Evolutionary conservation across 2,797 vertebrate species (phyloP), one percentile per base, ranked within the genome.

Genomic region (Notamacropus eugenii): DNA sequence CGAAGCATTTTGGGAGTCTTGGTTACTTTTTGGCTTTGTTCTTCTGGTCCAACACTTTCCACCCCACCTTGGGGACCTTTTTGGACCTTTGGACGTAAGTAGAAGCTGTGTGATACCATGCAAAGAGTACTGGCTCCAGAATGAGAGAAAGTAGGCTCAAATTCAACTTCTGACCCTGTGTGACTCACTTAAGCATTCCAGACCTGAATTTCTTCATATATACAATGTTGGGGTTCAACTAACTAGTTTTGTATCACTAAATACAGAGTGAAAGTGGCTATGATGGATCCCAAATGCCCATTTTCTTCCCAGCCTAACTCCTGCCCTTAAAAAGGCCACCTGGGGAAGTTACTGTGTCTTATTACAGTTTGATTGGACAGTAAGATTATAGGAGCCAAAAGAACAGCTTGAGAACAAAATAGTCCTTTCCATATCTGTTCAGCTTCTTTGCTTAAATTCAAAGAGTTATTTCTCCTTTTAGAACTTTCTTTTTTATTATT

Each of bases 1-100:
- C 13, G n/a, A 96, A 92, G 93, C 82, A 93, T 34, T 95, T 94
- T 9, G 62, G 29, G 56, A 97, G 40, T 87, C 29, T 62, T 87
- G 91, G 55, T 93, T 87, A 46, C 4, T 58, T 90, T 67, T 46
- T 46, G 40, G 40, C 40, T 46, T 29, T 94, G 16, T 5, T 94
- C 24, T 95, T 14, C 50, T 95, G 46, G 91, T 10, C n/a, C 55
- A 62, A 95, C 94, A 93, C 46, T 40, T 93, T 57, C 54, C 50
- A 87, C 22, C 57, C 29, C 93, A 93, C 91, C 14, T 90, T 34
- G 92, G 31, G 22, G 4, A 4, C 62, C 40, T 31, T 95, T 92
- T 52, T 4, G 10, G 11, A 92, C 27, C 6, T 50, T 94, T 29
- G 55, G 14, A 9, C 11, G 56, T 40, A 91, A 4, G 11, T 13